A percentile compares a stretch with the other conserved stretches of the same genome.
Evolutionary conservation across 1,140 invertebrate species (phyloP).

Genomic region (Acarapis woodi): DNA sequence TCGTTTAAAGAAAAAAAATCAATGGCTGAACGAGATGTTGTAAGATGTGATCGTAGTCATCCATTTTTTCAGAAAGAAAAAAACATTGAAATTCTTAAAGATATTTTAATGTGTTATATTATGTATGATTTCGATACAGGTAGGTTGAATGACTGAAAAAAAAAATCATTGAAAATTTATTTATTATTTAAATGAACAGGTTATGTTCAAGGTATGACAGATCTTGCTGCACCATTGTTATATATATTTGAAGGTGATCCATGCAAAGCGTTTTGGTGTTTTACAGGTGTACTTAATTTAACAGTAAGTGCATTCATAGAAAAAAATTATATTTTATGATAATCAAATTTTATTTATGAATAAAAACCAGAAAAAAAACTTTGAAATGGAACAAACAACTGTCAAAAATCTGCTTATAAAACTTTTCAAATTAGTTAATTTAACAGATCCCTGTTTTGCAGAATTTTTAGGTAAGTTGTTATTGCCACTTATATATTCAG

Average conservation of each 20-base stretch:
- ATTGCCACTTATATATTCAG: not conserved
- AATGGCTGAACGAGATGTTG: constrained; percentile 92
- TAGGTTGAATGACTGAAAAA: too few species aligned
- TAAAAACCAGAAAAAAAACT: constrained; percentile 7
- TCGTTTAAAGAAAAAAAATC: constrained; percentile 67
- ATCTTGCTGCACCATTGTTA: constrained; percentile 72
- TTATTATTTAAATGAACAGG: too few species aligned
- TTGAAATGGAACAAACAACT: constrained; percentile 11
- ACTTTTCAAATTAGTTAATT: constrained; percentile 8
- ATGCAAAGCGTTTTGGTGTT: constrained; percentile 97
- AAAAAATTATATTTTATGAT: not conserved
- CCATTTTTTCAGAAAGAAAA: constrained; percentile 69
- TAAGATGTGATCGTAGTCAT: constrained; percentile 69
- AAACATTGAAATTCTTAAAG: constrained; percentile 49
- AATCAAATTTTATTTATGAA: not conserved
- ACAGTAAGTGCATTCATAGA: constrained; percentile 30
- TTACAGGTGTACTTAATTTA: constrained; percentile 90
- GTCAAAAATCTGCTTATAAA: constrained; percentile 7
- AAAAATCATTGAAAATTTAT: constrained; percentile 12
- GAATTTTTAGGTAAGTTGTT: constrained; percentile 8
- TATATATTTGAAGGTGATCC: constrained; percentile 58
- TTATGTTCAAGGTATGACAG: constrained; percentile 58
- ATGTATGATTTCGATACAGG: constrained; percentile 95
- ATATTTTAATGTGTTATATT: constrained; percentile 94
- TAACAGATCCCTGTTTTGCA: constrained; percentile 11